Percentiles rank a stretch among this genome's conserved stretches.
phyloP scores from a whole-genome alignment of 2,797 vertebrate genomes.

The Acanthis flammea region DNA sequence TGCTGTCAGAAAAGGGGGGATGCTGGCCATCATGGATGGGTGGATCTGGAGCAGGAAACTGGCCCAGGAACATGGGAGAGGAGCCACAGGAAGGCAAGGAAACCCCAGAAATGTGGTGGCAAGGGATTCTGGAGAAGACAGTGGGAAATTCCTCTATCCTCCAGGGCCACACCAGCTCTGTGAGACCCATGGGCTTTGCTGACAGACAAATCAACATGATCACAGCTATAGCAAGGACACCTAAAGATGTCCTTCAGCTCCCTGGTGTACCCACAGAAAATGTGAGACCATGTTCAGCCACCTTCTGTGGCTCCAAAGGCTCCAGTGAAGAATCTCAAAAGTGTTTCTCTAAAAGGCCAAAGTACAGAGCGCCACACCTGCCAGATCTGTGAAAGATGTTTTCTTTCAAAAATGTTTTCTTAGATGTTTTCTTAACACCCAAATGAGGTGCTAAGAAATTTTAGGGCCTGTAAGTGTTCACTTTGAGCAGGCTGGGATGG shows the following conservation, averaged over 20 bases:
- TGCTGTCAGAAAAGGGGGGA: neutral
- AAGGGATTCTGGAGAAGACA: neutral
- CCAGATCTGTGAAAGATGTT: neutral
- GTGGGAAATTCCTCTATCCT: neutral
- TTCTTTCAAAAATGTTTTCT: neutral
- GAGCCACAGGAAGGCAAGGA: neutral
- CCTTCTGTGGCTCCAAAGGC: neutral
- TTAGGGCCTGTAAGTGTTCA: neutral
- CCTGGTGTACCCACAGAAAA: neutral
- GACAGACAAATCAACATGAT: neutral
- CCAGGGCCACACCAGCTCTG: neutral
- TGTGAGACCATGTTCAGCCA: accelerated
- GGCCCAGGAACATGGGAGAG: neutral
- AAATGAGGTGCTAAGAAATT: neutral
- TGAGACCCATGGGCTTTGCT: neutral
- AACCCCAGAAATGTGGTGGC: neutral
- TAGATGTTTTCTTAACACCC: neutral
- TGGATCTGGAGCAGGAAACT: neutral
- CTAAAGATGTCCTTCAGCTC: neutral
- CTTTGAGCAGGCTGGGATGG: neutral
- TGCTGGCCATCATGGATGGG: accelerated
- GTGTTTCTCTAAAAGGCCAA: neutral
- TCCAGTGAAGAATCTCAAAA: neutral
- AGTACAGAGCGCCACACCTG: neutral
- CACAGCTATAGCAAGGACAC: neutral